A percentile compares a stretch with the other conserved stretches of the same genome.
These are phyloP conservation scores for Polydrusus cervinus DNA, from an alignment of 2,888 invertebrate genomes.

Conservation along the genomic window DNA sequence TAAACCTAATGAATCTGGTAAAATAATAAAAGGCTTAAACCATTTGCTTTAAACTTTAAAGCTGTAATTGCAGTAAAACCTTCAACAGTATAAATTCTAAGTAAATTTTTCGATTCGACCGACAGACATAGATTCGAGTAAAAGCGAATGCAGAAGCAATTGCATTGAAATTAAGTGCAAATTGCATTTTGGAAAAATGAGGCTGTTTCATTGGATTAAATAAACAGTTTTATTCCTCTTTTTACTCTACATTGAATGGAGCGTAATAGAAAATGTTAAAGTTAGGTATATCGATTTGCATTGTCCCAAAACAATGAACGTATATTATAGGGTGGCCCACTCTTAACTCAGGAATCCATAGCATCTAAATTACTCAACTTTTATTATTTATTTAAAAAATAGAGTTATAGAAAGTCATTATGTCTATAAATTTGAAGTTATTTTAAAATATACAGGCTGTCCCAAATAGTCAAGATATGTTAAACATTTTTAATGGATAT, in stretches of 20 bases:
- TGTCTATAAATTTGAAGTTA: no score
- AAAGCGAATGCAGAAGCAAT: constrained; percentile 47
- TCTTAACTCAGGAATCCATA: no score
- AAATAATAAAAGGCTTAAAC: constrained; percentile 15
- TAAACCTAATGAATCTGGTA: neutral
- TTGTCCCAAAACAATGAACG: no score
- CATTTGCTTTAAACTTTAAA: constrained; percentile 33
- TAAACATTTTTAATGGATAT: no score
- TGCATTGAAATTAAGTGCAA: constrained; percentile 54
- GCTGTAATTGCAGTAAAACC: constrained; percentile 41
- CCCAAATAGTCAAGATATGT: no score
- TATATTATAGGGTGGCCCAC: no score
- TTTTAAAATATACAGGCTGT: no score
- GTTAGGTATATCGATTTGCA: neutral
- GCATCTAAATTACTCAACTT: no score
- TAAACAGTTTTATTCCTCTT: constrained; percentile 47
- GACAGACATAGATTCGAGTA: constrained; percentile 45
- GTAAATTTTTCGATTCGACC: constrained; percentile 47
- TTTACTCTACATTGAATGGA: constrained; percentile 5
- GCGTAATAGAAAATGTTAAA: constrained; percentile 10
- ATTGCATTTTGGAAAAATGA: constrained; percentile 53
- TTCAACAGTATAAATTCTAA: constrained; percentile 43
- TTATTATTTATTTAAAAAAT: no score
- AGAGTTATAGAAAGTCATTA: no score
- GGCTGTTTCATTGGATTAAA: constrained; percentile 51